phyloP scores from a whole-genome alignment of 2,888 invertebrate species.

The Anarsia innoxiella region DNA sequence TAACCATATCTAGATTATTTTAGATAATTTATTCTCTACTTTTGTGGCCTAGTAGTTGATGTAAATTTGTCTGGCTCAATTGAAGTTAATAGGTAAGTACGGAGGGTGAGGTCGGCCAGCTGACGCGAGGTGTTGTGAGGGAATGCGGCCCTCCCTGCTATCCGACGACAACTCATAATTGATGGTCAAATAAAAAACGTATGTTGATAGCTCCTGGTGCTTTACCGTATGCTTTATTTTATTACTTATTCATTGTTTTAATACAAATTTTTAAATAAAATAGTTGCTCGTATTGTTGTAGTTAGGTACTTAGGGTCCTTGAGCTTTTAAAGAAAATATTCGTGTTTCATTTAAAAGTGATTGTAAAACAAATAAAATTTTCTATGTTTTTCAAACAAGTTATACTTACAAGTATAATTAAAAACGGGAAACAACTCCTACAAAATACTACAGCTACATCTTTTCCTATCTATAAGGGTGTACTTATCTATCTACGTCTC shows the following conservation, averaged over 20 bases:
- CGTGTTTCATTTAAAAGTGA: too few species aligned
- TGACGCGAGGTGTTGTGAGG: slow-evolving; percentile 74
- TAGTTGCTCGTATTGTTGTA: too few species aligned
- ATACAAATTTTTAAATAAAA: background rate
- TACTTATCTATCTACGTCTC: too few species aligned
- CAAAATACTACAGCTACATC: too few species aligned
- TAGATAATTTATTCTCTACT: slow-evolving; percentile 27
- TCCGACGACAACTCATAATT: slow-evolving; percentile 52
- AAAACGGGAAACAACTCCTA: too few species aligned
- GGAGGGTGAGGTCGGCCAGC: slow-evolving; percentile 69
- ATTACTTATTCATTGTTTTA: background rate
- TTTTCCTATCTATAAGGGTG: too few species aligned
- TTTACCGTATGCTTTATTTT: slow-evolving; percentile 8
- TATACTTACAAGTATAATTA: too few species aligned
- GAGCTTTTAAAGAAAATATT: too few species aligned
- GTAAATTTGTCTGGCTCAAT: slow-evolving; percentile 74
- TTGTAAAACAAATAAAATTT: too few species aligned
- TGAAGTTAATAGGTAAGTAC: slow-evolving; percentile 70
- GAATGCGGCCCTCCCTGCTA: slow-evolving; percentile 60
- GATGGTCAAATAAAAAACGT: slow-evolving; percentile 52
- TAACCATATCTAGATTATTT: too few species aligned
- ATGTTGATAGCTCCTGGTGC: slow-evolving; percentile 22
- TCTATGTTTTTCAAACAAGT: too few species aligned
- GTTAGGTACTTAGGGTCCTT: too few species aligned
- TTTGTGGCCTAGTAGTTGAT: slow-evolving; percentile 47